Evolutionary conservation across 2,113 vertebrate genomes (phyloP), one percentile per base, ranked within the genome.

Genomic region (Trinectes maculatus): DNA sequence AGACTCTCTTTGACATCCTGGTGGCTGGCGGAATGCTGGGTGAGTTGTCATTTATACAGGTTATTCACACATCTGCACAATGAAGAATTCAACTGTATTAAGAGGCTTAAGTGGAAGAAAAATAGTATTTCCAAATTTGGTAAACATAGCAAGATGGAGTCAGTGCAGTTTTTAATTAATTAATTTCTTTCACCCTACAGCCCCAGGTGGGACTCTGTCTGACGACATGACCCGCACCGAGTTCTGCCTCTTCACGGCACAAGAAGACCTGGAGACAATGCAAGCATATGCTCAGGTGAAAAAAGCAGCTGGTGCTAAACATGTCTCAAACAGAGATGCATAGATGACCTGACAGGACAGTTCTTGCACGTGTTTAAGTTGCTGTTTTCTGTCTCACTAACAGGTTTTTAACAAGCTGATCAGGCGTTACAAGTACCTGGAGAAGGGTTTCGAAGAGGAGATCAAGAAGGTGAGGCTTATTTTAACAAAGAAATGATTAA

Each of bases 341-440:
- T 6, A 29, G 44, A 4, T 21, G 29, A 5, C 22, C n/a, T 52
- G 6, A 22, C 3, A 15, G 8, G 25, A 36, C 19, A 7, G n/a
- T 22, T 25, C 3, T 8, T 34, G 6, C 3, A 13, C 9, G 5
- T 11, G 3, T 29, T 6, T 7, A 15, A 40, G 16, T 43, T 12
- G 3, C 9, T 19, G 13, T 18, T 25, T 52, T 18, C 21, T 36
- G 10, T 34, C 0, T 3, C 7, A 0, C 82, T 42, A 57, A 2
- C 25, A 99, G 98, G 97, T 99, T 95, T 99, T 99, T 95, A 99
- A 98, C 95, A 99, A 99, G 92, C 93, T 99, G 87, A 98, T 99
- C 94, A 95, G 97, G 93, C 97, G 97, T 91, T 99, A 99, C 93
- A 99, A 99, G 87, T 99, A 99, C 93, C 93, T 99, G 94, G 98